Evolutionary conservation across 2,888 invertebrate species (phyloP).

Genomic region (Heliothis peltigera): DNA sequence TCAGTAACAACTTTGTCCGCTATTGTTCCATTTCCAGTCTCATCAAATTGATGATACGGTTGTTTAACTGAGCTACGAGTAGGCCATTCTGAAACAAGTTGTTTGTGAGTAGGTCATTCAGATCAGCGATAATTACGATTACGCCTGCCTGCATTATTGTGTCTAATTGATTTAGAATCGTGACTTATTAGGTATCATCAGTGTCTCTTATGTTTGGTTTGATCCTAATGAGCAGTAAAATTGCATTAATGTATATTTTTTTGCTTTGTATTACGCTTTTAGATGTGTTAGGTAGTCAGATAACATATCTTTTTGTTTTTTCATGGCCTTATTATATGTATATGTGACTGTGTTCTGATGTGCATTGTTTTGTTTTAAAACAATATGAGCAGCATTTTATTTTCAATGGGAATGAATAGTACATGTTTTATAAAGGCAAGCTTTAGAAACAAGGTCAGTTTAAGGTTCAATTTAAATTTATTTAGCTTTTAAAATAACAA

Average conservation of each 20-base stretch:
- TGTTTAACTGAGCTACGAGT: constrained; percentile 79
- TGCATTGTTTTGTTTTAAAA: constrained; percentile 48
- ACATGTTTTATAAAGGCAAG: neutral
- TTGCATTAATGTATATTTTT: constrained; percentile 27
- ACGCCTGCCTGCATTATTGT: constrained; percentile 24
- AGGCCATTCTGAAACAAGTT: constrained; percentile 78
- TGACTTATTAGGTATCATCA: constrained; percentile 42
- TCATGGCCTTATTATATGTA: constrained; percentile 30
- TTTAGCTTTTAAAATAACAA: neutral
- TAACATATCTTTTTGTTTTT: constrained; percentile 46
- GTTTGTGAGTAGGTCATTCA: constrained; percentile 38
- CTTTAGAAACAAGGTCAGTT: constrained; percentile 16
- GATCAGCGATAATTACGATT: constrained; percentile 20
- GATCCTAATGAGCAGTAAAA: constrained; percentile 22
- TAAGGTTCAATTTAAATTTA: constrained; percentile 2
- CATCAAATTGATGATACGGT: constrained; percentile 65
- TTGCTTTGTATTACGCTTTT: constrained; percentile 1
- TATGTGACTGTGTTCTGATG: constrained; percentile 11
- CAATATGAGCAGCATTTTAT: constrained; percentile 33
- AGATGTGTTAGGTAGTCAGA: constrained; percentile 38
- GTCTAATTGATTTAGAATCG: constrained; percentile 31
- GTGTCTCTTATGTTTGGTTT: constrained; percentile 22
- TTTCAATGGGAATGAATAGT: constrained; percentile 13
- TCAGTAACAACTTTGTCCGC: constrained; percentile 28
- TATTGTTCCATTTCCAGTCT: constrained; percentile 51